A percentile compares a stretch with the other conserved stretches of the same genome.
Evolutionary conservation across 2,113 vertebrate species (phyloP).

Genomic region (Cairina moschata): DNA sequence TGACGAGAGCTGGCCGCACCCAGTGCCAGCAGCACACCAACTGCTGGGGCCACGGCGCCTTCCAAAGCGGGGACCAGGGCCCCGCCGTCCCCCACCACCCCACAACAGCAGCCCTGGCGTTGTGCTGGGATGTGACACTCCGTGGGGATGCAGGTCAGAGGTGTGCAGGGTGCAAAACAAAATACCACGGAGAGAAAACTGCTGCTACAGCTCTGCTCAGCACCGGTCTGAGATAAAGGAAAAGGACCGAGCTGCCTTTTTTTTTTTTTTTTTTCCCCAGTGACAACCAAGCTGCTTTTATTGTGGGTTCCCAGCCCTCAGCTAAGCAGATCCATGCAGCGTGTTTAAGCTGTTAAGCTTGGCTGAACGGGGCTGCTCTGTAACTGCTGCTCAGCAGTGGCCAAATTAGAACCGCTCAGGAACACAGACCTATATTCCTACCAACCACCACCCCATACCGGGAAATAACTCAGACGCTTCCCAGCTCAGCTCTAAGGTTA

Average conservation of each 20-base stretch:
- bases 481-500: neutral
- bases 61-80: neutral
- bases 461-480: neutral
- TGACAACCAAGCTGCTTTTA: constrained; percentile 5
- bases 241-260: neutral
- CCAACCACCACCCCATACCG: neutral
- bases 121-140: neutral
- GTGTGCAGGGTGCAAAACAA: neutral
- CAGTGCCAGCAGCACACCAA: neutral
- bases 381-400: neutral
- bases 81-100: neutral
- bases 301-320: neutral
- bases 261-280: neutral
- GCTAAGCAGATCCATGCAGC: constrained; percentile 4
- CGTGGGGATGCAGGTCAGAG: neutral
- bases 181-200: neutral
- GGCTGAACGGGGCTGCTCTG: constrained; percentile 15
- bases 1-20: neutral
- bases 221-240: neutral
- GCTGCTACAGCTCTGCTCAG: neutral
- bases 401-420: neutral
- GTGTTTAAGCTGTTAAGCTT: constrained; percentile 27
- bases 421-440: neutral
- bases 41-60: neutral
- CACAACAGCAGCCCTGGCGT: neutral